Conservation (phyloP, 2,113 vertebrate genomes). For the Lophotis ruficrista region DNA sequence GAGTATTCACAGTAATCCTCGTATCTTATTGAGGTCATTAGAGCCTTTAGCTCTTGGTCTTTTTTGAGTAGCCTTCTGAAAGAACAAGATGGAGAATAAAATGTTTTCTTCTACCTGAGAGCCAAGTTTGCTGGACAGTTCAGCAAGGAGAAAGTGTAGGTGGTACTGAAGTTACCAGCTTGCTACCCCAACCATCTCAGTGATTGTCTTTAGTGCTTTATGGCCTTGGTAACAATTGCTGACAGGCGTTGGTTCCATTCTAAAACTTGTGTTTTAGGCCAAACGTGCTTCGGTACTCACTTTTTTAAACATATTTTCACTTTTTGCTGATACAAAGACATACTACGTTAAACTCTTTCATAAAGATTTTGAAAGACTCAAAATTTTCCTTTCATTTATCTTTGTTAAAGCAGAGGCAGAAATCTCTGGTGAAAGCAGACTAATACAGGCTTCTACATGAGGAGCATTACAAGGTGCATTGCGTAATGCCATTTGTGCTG, state of each 20-base stretch:
- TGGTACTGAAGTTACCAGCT: neutral
- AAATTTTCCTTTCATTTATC: neutral
- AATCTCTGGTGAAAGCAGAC: neutral
- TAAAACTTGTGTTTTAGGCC: neutral
- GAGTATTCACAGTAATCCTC: neutral
- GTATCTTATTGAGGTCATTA: neutral
- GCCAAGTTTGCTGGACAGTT: neutral
- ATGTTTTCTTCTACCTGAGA: neutral
- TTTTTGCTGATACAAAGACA: neutral
- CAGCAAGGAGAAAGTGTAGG: neutral
- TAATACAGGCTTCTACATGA: neutral
- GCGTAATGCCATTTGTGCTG: neutral
- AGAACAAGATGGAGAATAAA: neutral
- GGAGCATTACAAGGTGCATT: neutral
- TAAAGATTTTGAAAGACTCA: neutral
- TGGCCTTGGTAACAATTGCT: neutral
- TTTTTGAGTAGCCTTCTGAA: neutral
- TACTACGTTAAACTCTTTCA: neutral
- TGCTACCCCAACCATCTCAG: neutral
- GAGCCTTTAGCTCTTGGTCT: neutral
- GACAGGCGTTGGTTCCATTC: neutral
- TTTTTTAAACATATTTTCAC: neutral
- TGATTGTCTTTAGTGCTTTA: neutral
- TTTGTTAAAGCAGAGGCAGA: neutral
- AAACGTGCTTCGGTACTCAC: neutral